Conservation (phyloP, 2,888 invertebrate species). For the Eupithecia dodoneata region DNA sequence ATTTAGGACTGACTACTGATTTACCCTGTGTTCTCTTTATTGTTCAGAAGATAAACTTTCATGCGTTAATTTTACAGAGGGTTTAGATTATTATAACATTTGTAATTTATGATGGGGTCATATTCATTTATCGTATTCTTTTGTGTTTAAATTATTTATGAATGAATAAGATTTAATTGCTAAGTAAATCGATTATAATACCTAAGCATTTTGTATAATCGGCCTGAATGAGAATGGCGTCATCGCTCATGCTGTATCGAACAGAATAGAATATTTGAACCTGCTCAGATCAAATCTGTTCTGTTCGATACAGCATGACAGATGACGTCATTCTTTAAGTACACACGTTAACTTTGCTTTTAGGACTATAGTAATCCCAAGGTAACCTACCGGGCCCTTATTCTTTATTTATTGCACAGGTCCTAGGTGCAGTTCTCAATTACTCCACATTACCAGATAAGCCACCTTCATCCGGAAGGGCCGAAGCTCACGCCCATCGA, state of each 20-base stretch:
- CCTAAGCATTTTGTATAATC: background rate
- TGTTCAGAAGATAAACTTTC: background rate
- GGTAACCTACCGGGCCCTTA: background rate
- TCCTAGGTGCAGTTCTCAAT: constrained; percentile 11
- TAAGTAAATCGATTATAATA: background rate
- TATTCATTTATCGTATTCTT: background rate
- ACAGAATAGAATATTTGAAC: no score
- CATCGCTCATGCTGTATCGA: no score
- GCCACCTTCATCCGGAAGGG: constrained; percentile 61
- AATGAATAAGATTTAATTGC: background rate
- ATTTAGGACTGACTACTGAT: background rate
- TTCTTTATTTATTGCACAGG: background rate
- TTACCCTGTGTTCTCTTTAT: background rate
- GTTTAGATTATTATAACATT: background rate
- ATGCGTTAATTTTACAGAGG: background rate
- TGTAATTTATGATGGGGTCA: background rate
- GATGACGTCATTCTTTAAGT: no score
- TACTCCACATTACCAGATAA: constrained; percentile 28
- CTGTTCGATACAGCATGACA: no score
- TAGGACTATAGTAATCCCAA: background rate
- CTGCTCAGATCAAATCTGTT: no score
- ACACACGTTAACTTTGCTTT: no score
- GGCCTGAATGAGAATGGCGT: no score
- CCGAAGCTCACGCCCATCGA: constrained; percentile 72
- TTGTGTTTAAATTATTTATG: background rate